Conservation (phyloP, 2,888 invertebrate species). For the Odiellus spinosus region DNA sequence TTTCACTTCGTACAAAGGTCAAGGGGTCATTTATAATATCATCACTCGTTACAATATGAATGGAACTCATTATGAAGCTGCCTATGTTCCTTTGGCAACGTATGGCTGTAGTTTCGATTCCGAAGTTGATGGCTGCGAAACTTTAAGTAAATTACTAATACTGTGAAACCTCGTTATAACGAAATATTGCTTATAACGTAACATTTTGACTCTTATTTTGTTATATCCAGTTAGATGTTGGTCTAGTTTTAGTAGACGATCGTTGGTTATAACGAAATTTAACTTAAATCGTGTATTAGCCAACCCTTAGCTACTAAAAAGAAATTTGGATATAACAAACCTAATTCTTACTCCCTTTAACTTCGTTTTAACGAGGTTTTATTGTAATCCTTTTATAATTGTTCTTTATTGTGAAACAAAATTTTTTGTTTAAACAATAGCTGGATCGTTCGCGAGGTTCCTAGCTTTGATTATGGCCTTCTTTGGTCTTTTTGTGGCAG, state of each 20-base stretch:
- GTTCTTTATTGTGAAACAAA: not conserved
- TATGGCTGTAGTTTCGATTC: slow-evolving; percentile 45
- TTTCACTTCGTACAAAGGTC: not conserved
- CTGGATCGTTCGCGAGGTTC: slow-evolving; percentile 13
- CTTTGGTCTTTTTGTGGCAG: slow-evolving; percentile 44
- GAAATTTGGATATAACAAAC: too few species aligned
- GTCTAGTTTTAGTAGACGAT: too few species aligned
- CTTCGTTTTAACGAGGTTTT: too few species aligned
- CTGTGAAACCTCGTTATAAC: too few species aligned
- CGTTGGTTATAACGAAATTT: too few species aligned
- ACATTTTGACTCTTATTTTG: too few species aligned
- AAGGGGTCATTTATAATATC: not conserved
- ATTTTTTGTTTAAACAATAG: slow-evolving; percentile 10
- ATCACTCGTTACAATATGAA: not conserved
- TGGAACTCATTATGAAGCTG: slow-evolving; percentile 22
- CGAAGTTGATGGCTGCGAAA: slow-evolving; percentile 36
- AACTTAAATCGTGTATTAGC: too few species aligned
- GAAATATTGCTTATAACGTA: too few species aligned
- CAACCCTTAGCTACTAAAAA: too few species aligned
- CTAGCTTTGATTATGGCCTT: slow-evolving; percentile 25
- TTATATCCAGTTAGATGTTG: too few species aligned
- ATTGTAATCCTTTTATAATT: not conserved
- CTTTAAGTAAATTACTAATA: slow-evolving; percentile 37
- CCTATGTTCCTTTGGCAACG: slow-evolving; percentile 49
- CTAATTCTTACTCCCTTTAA: too few species aligned